Percentiles rank a stretch among this genome's conserved stretches.
Evolutionary conservation across 2,113 vertebrate genomes (phyloP).

Genomic region (Pimephales promelas): DNA sequence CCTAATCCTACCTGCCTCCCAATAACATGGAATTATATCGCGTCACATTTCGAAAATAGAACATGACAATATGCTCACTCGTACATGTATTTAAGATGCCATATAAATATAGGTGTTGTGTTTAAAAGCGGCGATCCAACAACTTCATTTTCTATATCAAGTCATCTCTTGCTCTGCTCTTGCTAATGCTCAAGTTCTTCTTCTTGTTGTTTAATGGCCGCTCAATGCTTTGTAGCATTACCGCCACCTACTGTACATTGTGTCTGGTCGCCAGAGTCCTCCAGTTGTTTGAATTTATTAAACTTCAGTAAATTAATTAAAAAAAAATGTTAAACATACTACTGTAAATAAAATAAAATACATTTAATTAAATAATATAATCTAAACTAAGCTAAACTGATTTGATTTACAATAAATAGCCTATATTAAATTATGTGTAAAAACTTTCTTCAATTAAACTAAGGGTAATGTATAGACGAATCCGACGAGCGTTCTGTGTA

Average conservation of each 20-base stretch:
- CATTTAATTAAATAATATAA: too few relatives aligned
- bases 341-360: too few relatives aligned
- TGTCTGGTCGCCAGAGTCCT: too few relatives aligned
- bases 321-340: too few relatives aligned
- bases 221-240: background rate
- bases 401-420: too few relatives aligned
- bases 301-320: too few relatives aligned
- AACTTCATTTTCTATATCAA: background rate
- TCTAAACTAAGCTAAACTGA: too few relatives aligned
- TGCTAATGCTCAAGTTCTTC: background rate
- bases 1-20: background rate
- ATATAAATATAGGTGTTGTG: background rate
- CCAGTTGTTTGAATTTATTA: too few relatives aligned
- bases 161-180: background rate
- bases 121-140: background rate
- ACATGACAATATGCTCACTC: background rate
- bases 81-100: background rate
- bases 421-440: too few relatives aligned
- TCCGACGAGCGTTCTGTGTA: too few relatives aligned
- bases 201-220: background rate
- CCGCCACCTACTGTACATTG: conserved; percentile 10
- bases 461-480: too few relatives aligned
- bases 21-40: background rate
- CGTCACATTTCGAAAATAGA: background rate
- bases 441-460: too few relatives aligned